Conservation (phyloP, 2,113 vertebrate genomes). For the Cranoglanis bouderius region DNA sequence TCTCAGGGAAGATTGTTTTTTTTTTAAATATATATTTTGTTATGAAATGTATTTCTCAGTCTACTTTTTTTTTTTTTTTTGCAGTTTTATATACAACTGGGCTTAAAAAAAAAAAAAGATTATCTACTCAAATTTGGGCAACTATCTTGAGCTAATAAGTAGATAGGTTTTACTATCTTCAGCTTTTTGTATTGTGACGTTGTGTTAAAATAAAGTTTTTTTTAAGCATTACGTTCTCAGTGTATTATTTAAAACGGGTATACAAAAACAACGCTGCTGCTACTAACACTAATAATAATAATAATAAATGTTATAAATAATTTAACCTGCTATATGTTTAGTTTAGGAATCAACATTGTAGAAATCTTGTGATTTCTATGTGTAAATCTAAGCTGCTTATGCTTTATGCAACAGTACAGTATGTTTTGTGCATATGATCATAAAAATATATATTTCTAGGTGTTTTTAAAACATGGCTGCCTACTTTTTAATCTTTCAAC, state of each 20-base stretch:
- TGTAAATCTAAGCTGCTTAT: neutral
- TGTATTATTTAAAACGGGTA: neutral
- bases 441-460: neutral
- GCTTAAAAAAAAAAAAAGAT: neutral
- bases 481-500: neutral
- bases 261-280: neutral
- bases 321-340: neutral
- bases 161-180: constrained; percentile 80
- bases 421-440: neutral
- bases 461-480: too few relatives aligned
- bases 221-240: constrained; percentile 15
- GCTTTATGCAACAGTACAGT: neutral
- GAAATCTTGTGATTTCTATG: neutral
- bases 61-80: neutral
- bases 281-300: neutral
- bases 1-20: constrained; percentile 45
- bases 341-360: neutral
- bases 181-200: neutral
- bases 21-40: neutral
- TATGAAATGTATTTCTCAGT: neutral
- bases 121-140: neutral
- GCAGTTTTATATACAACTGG: neutral
- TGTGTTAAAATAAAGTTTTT: constrained; percentile 9
- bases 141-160: constrained; percentile 43
- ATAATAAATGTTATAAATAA: neutral